phyloP scores from a whole-genome alignment of 2,797 vertebrate genomes.

The Artibeus jamaicensis region DNA sequence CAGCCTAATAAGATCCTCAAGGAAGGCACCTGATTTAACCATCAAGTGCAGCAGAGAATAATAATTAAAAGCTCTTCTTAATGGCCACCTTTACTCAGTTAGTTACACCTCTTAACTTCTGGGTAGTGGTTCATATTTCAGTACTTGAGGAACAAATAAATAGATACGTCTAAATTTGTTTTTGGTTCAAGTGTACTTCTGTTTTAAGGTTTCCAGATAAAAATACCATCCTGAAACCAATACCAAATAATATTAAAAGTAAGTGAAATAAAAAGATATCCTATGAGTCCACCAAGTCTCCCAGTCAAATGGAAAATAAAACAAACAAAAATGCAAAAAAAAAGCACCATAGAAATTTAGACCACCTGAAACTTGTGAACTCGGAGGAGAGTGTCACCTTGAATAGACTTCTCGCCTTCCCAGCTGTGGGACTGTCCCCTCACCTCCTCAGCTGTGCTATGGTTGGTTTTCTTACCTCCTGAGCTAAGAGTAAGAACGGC shows the following conservation, averaged over 20 bases:
- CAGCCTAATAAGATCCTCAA: not conserved
- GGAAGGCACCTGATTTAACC: not conserved
- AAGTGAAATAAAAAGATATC: not conserved
- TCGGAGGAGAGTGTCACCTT: not conserved
- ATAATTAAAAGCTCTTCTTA: not conserved
- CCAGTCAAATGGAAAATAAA: conserved; percentile 1
- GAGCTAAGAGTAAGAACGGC: not conserved
- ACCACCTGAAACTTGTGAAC: not conserved
- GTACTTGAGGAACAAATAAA: not conserved
- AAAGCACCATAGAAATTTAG: not conserved
- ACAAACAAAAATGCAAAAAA: not conserved
- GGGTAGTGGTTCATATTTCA: not conserved
- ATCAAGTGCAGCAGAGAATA: not conserved
- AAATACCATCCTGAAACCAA: not conserved
- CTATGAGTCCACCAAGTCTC: not conserved
- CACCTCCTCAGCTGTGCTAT: not conserved
- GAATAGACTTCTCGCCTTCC: not conserved
- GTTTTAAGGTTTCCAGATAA: conserved; percentile 16
- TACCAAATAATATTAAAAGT: not conserved
- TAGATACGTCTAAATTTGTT: not conserved
- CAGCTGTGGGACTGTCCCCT: not conserved
- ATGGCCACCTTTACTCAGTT: not conserved
- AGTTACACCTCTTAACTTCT: not conserved
- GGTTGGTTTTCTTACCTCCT: not conserved
- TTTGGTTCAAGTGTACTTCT: not conserved